Evolutionary conservation across 23 tunicate species (phyloP), one percentile per base, ranked within the genome.

Genomic region (Aplidium turbinatum): DNA sequence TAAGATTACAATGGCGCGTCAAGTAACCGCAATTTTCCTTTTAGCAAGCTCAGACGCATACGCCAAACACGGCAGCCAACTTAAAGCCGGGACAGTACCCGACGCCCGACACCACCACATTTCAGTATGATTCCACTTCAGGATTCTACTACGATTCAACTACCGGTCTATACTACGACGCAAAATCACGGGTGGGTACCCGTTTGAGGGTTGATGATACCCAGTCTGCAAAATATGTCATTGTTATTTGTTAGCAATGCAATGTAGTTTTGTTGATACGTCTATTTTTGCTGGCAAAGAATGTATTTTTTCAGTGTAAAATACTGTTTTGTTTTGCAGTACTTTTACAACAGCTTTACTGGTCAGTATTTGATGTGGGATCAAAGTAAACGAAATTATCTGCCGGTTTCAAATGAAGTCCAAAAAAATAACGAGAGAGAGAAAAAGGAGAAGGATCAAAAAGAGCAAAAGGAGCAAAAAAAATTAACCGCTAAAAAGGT

Each of bases 301-400:
- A 5, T 9, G 61, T 16, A n/a, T n/a, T 54, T 54, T 54, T n/a
- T n/a, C 5, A 54, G 21, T n/a, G 22, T 16, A 54, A n/a, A 20
- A 5, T 54, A n/a, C n/a, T 45, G 25, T 60, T 51, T 75, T 75
- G 30, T 52, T 77, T 86, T 80, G 3, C 76, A 87, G 94, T 86
- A 86, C 61, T 93, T 90, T 57, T 93, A 93, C 85, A 93, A 93
- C 85, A 87, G 78, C 30, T 54, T 26, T 42, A 85, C 98, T 4
- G 65, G 75, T 21, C 71, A 90, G 24, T 93, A 87, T 72, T 31
- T 93, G 52, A 81, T 87, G 46, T 93, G 94, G 95, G 98, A 93
- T 72, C 76, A 55, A 57, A 79, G 35, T 11, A 76, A 72, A n/a
- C 53, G 79, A 33, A 82, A 63, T 19, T 93, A 86, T 45, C 35